Evolutionary conservation across 35 echinoderm and acorn worm species (phyloP).

Genomic region (Apostichopus parvimensis): DNA sequence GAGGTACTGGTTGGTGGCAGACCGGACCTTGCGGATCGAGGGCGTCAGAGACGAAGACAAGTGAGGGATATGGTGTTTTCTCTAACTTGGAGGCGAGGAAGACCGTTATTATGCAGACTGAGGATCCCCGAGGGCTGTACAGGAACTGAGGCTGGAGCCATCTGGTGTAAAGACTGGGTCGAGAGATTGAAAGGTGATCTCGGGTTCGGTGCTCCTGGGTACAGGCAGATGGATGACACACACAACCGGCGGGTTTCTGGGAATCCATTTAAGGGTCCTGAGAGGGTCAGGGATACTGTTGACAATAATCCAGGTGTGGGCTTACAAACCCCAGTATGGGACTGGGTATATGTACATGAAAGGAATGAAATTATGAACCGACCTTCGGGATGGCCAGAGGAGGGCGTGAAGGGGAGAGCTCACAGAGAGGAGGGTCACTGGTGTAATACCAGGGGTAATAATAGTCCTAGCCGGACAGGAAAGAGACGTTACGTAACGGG

Average conservation of each 20-base stretch:
- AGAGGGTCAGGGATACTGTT: too few relatives aligned
- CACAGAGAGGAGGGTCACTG: background rate
- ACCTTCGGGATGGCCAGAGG: background rate
- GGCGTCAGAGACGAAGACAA: background rate
- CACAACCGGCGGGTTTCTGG: too few relatives aligned
- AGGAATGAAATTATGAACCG: background rate
- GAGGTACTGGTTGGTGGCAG: background rate
- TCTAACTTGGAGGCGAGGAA: background rate
- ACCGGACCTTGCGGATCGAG: background rate
- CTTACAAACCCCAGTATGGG: background rate
- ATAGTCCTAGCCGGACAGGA: background rate
- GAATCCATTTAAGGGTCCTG: too few relatives aligned
- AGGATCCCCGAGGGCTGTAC: too few relatives aligned
- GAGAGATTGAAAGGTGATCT: too few relatives aligned
- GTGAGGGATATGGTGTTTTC: background rate
- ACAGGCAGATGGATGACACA: too few relatives aligned
- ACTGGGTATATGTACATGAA: background rate
- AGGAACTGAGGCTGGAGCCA: too few relatives aligned
- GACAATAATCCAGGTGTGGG: too few relatives aligned
- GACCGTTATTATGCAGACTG: background rate
- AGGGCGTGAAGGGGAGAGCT: background rate
- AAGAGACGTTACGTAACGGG: too few relatives aligned
- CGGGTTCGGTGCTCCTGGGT: too few relatives aligned
- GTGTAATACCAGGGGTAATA: background rate
- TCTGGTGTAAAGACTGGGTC: too few relatives aligned